Percentiles rank a stretch among this genome's conserved stretches.
phyloP scores from a whole-genome alignment of 2,113 vertebrate genomes.

The Kryptolebias marmoratus region DNA sequence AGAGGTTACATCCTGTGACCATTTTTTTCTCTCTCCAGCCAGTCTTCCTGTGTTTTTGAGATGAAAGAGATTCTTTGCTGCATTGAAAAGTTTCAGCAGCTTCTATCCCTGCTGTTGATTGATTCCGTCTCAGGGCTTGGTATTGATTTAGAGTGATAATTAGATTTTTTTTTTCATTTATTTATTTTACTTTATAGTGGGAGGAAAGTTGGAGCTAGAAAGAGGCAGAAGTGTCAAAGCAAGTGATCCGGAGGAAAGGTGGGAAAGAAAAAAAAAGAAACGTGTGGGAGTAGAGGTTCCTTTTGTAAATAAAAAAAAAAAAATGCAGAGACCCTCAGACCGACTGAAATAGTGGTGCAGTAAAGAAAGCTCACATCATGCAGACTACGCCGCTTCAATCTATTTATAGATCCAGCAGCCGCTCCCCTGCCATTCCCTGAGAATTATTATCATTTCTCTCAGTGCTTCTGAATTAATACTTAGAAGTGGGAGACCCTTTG shows the following conservation, averaged over 20 bases:
- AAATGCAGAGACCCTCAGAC: not conserved
- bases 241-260: conserved; percentile 15
- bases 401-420: conserved; percentile 70
- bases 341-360: conserved; percentile 40
- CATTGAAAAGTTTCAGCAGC: not conserved
- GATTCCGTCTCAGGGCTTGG: conserved; percentile 34
- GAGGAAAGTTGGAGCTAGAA: conserved; percentile 14
- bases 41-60: conserved; percentile 24
- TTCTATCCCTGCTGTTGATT: conserved; percentile 14
- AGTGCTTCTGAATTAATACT: conserved; percentile 68
- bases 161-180: conserved; percentile 9
- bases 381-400: conserved; percentile 51
- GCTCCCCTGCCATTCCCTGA: conserved; percentile 51
- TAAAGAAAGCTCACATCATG: conserved; percentile 44
- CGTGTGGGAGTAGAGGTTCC: conserved; percentile 32
- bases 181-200: not conserved
- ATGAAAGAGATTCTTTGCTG: conserved; percentile 40
- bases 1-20: conserved; percentile 41
- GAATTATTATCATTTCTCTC: conserved; percentile 72
- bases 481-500: conserved; percentile 43
- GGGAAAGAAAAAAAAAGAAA: conserved; percentile 6
- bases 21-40: conserved; percentile 49
- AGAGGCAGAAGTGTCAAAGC: conserved; percentile 15
- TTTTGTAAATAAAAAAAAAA: conserved; percentile 67
- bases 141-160: conserved; percentile 35